Evolutionary conservation across 1,140 invertebrate genomes (phyloP).

Genomic region (Bombus sylvicola): DNA sequence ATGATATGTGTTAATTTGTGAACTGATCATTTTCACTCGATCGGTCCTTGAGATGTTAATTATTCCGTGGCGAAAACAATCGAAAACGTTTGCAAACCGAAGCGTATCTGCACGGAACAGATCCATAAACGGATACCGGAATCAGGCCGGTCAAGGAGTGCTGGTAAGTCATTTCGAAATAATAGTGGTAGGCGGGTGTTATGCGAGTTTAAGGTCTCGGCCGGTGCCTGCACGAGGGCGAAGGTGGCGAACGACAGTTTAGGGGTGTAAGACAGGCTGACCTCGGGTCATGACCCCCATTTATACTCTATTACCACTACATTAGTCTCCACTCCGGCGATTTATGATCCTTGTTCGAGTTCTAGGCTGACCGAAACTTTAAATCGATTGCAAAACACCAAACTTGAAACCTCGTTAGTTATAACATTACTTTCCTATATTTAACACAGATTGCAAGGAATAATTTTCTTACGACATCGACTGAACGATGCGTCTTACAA

Average conservation of each 20-base stretch:
- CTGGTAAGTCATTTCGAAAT: conserved; percentile 78
- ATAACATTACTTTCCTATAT: neutral
- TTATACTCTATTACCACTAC: conserved; percentile 83
- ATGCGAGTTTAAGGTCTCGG: conserved; percentile 82
- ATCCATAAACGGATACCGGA: conserved; percentile 38
- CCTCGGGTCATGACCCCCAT: conserved; percentile 81
- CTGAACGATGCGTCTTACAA: too few species aligned
- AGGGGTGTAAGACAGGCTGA: conserved; percentile 81
- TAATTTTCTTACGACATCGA: too few species aligned
- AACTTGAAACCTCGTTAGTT: neutral
- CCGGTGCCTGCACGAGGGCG: conserved; percentile 76
- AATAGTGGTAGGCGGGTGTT: conserved; percentile 75
- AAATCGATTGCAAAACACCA: conserved; percentile 48
- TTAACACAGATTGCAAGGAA: too few species aligned
- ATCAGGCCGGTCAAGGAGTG: conserved; percentile 59
- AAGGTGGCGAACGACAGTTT: conserved; percentile 81
- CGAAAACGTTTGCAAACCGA: neutral
- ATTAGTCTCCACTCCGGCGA: conserved; percentile 80
- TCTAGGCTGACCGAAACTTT: conserved; percentile 70
- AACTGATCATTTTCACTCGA: neutral
- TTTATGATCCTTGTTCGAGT: conserved; percentile 78
- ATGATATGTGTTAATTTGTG: neutral
- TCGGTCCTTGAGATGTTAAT: neutral
- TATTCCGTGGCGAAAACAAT: neutral
- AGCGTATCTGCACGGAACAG: neutral